Evolutionary conservation across 2,113 vertebrate genomes (phyloP).

Genomic region (Azemiops feae): DNA sequence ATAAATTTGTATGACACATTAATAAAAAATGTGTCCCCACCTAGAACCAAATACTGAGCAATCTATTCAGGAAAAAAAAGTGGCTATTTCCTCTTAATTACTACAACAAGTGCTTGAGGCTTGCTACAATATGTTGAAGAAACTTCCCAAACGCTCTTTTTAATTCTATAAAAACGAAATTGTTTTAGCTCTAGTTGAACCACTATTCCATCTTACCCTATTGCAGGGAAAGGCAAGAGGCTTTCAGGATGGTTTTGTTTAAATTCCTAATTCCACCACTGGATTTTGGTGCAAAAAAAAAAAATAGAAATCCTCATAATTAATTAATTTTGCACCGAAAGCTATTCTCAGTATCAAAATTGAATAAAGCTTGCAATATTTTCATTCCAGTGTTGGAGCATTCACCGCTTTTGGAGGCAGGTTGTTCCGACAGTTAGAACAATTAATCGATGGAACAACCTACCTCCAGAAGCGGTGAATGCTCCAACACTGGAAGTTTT

Average conservation of each 20-base stretch:
- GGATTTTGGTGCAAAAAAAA: background rate
- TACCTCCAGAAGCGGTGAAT: no score
- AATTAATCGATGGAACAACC: no score
- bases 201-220: background rate
- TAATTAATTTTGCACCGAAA: background rate
- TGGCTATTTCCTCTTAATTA: background rate
- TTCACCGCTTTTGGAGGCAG: no score
- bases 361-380: background rate
- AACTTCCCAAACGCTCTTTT: background rate
- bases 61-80: background rate
- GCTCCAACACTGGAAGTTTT: no score
- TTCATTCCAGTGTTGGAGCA: no score
- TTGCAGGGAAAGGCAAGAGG: background rate
- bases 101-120: background rate
- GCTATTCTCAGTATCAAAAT: background rate
- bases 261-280: background rate
- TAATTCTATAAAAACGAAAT: background rate
- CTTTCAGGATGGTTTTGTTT: background rate
- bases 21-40: background rate
- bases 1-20: constrained; percentile 10
- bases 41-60: background rate
- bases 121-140: background rate
- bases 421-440: no score
- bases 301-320: background rate
- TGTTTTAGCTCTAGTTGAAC: background rate